Base-by-base conservation (phyloP, 2,888 invertebrate species). In the Lasioglossum marginatum region DNA sequence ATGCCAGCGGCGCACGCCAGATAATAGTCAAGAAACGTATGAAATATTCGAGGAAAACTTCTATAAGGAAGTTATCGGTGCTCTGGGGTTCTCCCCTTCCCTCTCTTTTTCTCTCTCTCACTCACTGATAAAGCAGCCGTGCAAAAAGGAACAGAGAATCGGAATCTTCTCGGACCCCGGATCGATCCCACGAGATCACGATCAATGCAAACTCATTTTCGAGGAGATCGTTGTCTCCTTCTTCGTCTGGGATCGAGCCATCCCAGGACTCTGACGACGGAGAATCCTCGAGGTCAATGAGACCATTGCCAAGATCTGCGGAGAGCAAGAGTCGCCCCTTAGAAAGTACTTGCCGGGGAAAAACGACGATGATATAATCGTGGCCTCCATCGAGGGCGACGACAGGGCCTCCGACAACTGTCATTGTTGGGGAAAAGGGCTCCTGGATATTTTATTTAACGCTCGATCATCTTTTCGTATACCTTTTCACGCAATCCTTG, bases 351-450 rank as follows among this genome's bases (percentile, higher is more conserved):
- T 78, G 74, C 48, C 72, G 34, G 60, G 40, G n/a, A 70, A 57
- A 45, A 82, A 77, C 82, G 79, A 70, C 63, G 84, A 77, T 73
- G 81, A 86, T 68, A 83, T 87, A 88, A 89, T 90, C 77, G 85
- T 82, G 90, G 89, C 89, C 89, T 88, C 72, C 85, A 87, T 87
- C 82, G 71, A 57, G n/a, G n/a, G 57, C n/a, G 78, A 71, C 83
- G 83, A 87, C 87, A 40, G 12, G 12, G n/a, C 63, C 63, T 31
- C 16, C 5, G 63, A 57, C 57, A 57, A n/a, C 31, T 31, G 31
- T 63, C 31, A 31, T 63, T 63, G 63, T 63, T 63, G 2, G 31
- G 4, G 6, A 1, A 16, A n/a, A 63, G 31, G 3, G 8, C 16
- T 63, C 3, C 31, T 63, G 19, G 63, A 63, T 63, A 63, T 31